These are phyloP conservation scores for Apamea monoglypha DNA, from an alignment of 2,888 invertebrate genomes.

Conservation along the genomic window DNA sequence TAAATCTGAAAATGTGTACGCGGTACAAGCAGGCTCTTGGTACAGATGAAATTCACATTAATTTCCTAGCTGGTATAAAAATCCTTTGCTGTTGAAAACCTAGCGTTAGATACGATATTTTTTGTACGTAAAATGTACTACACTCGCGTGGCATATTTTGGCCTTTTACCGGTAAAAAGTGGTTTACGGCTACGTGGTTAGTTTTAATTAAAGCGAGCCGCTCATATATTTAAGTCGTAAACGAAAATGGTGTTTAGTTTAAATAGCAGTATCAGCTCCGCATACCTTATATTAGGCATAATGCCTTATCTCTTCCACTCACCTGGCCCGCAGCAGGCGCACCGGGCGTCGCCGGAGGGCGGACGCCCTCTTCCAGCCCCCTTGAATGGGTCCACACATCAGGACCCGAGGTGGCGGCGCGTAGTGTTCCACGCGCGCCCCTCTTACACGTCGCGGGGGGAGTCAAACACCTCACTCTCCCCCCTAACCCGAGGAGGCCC, in stretches of 20 bases:
- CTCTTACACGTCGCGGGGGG: no score
- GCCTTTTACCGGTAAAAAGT: background rate
- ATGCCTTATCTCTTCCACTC: no score
- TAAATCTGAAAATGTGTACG: background rate
- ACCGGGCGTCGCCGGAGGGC: no score
- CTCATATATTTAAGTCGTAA: background rate
- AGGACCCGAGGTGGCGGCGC: no score
- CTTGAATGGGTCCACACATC: no score
- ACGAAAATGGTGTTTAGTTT: background rate
- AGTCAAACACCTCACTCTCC: no score
- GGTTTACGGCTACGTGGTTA: background rate
- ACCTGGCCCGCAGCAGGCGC: no score
- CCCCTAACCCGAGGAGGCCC: no score
- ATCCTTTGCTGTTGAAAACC: background rate
- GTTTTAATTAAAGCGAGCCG: background rate
- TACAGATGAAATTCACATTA: background rate
- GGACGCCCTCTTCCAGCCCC: no score
- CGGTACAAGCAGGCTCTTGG: background rate
- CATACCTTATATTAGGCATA: background rate
- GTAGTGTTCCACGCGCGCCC: no score
- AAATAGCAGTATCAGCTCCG: background rate
- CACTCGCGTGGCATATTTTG: constrained; percentile 1
- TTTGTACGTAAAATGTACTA: background rate
- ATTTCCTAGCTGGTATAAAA: background rate
- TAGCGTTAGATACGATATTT: background rate